phyloP scores from a whole-genome alignment of 2,797 vertebrate species.

The Xiphorhynchus erythropygius region DNA sequence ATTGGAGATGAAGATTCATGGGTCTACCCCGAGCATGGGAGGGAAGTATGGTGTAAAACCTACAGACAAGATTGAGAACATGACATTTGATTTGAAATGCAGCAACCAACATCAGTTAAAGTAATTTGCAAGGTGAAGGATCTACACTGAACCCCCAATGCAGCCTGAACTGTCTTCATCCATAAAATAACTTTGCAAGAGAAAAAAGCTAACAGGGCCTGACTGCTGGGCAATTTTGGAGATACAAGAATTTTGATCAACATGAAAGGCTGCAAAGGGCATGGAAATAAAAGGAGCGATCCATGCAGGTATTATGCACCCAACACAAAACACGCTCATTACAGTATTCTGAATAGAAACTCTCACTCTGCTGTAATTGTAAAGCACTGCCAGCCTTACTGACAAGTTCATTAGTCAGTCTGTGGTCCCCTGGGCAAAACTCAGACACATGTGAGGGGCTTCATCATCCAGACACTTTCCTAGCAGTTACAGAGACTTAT shows the following conservation, averaged over 20 bases:
- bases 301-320: neutral
- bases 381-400: neutral
- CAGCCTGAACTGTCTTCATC: neutral
- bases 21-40: neutral
- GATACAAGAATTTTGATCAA: neutral
- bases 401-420: neutral
- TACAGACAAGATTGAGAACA: neutral
- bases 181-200: neutral
- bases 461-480: neutral
- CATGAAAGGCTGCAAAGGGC: neutral
- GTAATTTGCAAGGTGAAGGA: neutral
- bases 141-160: accelerated
- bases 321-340: neutral
- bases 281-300: neutral
- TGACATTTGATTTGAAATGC: neutral
- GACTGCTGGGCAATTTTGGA: neutral
- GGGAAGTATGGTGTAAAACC: neutral
- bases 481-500: neutral
- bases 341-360: neutral
- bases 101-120: neutral
- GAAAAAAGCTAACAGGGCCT: neutral
- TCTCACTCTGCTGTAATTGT: neutral
- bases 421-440: neutral
- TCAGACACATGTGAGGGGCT: neutral
- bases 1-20: neutral